Evolutionary conservation across 2,888 invertebrate species (phyloP), one percentile per base, ranked within the genome.

Genomic region (Machimus atricapillus): DNA sequence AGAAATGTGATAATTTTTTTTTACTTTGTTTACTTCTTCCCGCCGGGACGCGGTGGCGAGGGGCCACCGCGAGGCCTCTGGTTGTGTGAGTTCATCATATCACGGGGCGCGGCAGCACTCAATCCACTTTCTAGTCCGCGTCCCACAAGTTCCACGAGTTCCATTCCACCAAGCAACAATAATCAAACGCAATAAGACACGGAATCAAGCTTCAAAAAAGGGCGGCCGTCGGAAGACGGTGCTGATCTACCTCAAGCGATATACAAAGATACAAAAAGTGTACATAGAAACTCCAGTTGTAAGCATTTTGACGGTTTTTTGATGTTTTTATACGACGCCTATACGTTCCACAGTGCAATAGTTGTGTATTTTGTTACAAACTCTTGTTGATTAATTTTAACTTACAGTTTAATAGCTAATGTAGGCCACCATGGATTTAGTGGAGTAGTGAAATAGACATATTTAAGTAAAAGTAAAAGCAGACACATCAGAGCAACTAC

Each of bases 381-480:
- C 79, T 79, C 79, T 79, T 79, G 79, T 79, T 79, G 79, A 79
- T 79, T 79, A 79, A 79, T 79, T 79, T 79, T 79, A 79, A 79
- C 79, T 52, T 27, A 79, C 79, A 79, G 7, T 79, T 79, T 79
- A 79, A 56, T 79, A 79, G 79, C 27, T 79, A 78, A 52, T 79
- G 79, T 79, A 52, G 52, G 31, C 19, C 66, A 66, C 66, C 66
- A 27, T 66, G 66, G 66, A 66, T 66, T 66, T 66, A 66, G 66
- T 66, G 66, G 66, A 66, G 66, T 66, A 66, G 66, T 66, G 66
- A 66, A 37, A 58, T 19, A 76, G 76, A 16, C 76, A 76, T n/a
- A 16, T 74, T 46, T 46, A 40, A 40, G 40, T 46, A 46, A 43
- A 43, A 43, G 43, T 43, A 43, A 37, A 76, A 76, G 1, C 76